Percentiles rank a stretch among this genome's conserved stretches.
These are phyloP conservation scores for Lerista edwardsae DNA, from an alignment of 2,797 vertebrate genomes.

Conservation along the genomic window DNA sequence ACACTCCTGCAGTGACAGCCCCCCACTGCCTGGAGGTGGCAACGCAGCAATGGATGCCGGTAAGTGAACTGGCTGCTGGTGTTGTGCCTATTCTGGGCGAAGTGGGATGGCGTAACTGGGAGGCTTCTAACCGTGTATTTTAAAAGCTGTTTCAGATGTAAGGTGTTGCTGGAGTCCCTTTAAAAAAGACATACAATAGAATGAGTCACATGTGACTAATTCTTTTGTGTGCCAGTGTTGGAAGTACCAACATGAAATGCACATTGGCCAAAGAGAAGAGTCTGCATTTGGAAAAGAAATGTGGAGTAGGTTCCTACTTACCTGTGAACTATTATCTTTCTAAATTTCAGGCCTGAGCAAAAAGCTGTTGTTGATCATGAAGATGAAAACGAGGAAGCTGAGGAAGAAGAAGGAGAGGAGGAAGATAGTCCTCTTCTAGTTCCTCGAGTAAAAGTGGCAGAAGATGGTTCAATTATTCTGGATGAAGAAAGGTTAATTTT, in stretches of 20 bases:
- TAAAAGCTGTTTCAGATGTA: no score
- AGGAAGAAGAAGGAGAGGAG: constrained; percentile 67
- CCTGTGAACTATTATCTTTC: constrained; percentile 17
- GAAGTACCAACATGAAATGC: background rate
- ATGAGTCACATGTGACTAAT: background rate
- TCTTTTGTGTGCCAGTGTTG: background rate
- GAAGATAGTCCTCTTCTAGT: constrained; percentile 85
- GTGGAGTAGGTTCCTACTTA: background rate
- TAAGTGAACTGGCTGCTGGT: no score
- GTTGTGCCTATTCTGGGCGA: no score
- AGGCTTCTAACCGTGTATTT: no score
- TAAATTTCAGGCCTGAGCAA: constrained; percentile 69
- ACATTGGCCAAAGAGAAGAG: background rate
- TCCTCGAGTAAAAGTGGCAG: constrained; percentile 95
- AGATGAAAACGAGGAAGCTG: constrained; percentile 68
- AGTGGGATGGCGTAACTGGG: no score
- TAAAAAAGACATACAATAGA: background rate
- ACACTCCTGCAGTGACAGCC: no score
- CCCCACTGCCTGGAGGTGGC: no score
- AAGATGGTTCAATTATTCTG: constrained; percentile 96
- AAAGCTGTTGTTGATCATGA: constrained; percentile 62
- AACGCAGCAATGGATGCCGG: no score
- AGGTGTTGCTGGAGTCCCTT: background rate
- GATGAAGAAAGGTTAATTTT: constrained; percentile 91
- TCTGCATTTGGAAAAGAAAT: background rate